Evolutionary conservation across 2,113 vertebrate species (phyloP).

Genomic region (Petroica traversi): DNA sequence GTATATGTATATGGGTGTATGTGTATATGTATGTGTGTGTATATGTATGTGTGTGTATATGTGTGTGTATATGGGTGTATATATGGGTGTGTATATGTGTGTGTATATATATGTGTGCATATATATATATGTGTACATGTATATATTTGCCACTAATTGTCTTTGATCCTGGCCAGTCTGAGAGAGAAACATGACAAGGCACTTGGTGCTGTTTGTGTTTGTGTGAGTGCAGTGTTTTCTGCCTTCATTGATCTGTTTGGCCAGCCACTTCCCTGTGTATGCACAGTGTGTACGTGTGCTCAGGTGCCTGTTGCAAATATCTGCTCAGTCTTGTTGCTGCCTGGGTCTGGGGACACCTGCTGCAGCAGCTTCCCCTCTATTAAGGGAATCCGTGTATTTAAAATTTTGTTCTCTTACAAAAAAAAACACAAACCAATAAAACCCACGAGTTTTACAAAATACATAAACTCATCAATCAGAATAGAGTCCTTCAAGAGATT

Average conservation of each 20-base stretch:
- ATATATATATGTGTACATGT: too few species aligned
- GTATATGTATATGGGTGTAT: too few species aligned
- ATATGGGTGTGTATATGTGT: background rate
- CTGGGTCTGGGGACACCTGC: background rate
- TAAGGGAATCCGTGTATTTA: background rate
- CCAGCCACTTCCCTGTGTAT: rapidly evolving
- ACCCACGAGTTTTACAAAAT: background rate
- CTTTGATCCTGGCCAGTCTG: background rate
- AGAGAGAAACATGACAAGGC: background rate
- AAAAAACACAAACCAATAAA: background rate
- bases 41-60: background rate
- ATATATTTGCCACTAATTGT: background rate
- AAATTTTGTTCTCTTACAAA: background rate
- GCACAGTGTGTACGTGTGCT: background rate
- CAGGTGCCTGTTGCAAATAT: background rate
- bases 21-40: too few species aligned
- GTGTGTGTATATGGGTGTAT: too few species aligned
- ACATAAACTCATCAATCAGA: background rate
- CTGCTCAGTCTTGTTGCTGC: background rate
- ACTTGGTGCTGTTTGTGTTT: background rate
- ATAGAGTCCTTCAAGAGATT: background rate
- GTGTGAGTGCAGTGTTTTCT: background rate
- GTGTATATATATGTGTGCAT: too few species aligned
- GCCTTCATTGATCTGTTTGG: background rate
- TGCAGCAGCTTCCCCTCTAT: background rate